Conservation (phyloP, 2,888 invertebrate genomes). For the Cyaniris semiargus region DNA sequence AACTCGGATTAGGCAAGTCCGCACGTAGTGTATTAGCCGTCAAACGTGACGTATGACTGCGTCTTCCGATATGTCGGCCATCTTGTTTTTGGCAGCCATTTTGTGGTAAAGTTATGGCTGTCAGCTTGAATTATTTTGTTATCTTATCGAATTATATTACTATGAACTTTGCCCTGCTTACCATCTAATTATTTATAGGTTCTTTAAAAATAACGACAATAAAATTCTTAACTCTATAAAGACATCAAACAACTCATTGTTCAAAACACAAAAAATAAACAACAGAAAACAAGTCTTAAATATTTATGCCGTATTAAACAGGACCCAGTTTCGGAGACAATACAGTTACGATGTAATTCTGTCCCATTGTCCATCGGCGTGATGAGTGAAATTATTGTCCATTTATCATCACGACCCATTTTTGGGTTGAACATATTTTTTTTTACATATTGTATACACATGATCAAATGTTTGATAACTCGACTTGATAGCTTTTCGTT, state of each 20-base stretch:
- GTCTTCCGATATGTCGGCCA: conserved; percentile 36
- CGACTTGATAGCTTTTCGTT: no score
- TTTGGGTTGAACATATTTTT: background rate
- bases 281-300: conserved; percentile 4
- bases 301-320: conserved; percentile 1
- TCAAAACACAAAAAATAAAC: background rate
- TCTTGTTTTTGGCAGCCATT: conserved; percentile 15
- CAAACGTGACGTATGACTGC: conserved; percentile 70
- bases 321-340: background rate
- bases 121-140: background rate
- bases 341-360: conserved; percentile 10
- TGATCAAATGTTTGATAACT: no score
- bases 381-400: background rate
- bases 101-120: background rate
- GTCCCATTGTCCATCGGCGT: background rate
- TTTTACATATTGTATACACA: background rate
- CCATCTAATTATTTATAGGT: no score
- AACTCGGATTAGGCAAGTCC: background rate
- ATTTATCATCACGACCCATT: background rate
- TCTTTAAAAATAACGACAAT: background rate
- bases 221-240: background rate
- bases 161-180: no score
- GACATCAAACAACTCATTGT: background rate
- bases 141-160: background rate
- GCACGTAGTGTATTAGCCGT: conserved; percentile 76